Conservation (phyloP, 2,888 invertebrate species). For the Microctonus brassicae region DNA sequence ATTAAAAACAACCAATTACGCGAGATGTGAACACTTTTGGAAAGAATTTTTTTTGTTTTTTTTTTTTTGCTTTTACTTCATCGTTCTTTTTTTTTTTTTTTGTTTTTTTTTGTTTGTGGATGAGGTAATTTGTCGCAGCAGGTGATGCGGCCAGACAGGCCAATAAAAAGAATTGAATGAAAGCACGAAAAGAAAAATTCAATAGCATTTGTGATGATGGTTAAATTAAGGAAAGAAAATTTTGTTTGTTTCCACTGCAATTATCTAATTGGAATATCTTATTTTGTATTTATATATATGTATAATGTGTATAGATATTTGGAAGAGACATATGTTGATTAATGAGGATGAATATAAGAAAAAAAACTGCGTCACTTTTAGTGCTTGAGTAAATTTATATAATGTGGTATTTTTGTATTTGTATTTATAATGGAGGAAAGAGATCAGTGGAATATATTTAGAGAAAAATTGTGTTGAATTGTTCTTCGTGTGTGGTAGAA, state of each 20-base stretch:
- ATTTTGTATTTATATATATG: no score
- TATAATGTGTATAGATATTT: neutral
- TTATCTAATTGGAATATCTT: no score
- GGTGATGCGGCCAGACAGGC: constrained; percentile 8
- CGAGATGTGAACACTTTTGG: neutral
- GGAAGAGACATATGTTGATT: constrained; percentile 40
- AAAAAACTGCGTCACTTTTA: no score
- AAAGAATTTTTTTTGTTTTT: constrained; percentile 22
- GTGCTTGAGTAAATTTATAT: no score
- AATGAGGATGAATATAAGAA: constrained; percentile 21
- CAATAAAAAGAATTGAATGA: neutral
- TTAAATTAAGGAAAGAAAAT: constrained; percentile 17
- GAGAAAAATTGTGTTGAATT: neutral
- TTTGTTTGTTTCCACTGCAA: no score
- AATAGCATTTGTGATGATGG: neutral
- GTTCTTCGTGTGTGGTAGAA: neutral
- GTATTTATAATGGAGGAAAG: no score
- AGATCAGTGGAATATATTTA: no score
- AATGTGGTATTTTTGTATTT: no score
- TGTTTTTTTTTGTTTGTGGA: neutral
- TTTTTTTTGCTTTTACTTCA: neutral
- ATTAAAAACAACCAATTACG: neutral
- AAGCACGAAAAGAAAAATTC: constrained; percentile 9
- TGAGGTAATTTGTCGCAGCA: constrained; percentile 32
- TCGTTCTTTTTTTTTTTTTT: neutral